These are phyloP conservation scores for Coenonympha glycerion DNA, from an alignment of 2,888 invertebrate genomes.

Conservation along the genomic window DNA sequence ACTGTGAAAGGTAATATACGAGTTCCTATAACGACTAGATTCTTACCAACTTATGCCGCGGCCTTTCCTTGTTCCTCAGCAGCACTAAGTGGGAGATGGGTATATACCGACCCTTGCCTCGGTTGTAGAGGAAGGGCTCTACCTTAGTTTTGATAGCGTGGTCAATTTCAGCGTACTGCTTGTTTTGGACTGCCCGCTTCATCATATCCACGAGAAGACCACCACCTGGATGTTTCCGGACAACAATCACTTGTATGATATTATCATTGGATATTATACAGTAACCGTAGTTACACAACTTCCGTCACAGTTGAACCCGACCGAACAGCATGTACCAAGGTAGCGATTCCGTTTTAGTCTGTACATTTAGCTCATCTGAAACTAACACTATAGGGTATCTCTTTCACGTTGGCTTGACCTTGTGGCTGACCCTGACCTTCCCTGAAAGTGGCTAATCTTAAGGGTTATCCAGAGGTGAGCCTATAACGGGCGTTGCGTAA, in stretches of 20 bases:
- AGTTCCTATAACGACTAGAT: neutral
- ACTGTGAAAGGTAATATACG: too few species aligned
- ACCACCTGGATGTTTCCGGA: slow-evolving; percentile 76
- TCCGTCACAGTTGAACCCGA: too few species aligned
- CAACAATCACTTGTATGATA: neutral
- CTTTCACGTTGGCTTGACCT: too few species aligned
- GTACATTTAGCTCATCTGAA: too few species aligned
- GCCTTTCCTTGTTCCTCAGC: slow-evolving; percentile 88
- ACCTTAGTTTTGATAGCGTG: slow-evolving; percentile 94
- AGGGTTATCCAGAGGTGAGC: too few species aligned
- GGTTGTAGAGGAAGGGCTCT: slow-evolving; percentile 94
- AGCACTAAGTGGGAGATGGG: slow-evolving; percentile 92
- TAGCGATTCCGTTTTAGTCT: too few species aligned
- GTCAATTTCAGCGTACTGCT: slow-evolving; percentile 93
- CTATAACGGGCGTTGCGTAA: too few species aligned
- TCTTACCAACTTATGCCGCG: slow-evolving; percentile 84
- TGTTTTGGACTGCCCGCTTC: slow-evolving; percentile 92
- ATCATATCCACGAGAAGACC: slow-evolving; percentile 95
- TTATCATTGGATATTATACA: neutral
- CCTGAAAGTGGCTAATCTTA: too few species aligned
- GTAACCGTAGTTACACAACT: too few species aligned
- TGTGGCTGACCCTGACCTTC: too few species aligned
- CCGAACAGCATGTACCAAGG: too few species aligned
- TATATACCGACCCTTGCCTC: slow-evolving; percentile 92
- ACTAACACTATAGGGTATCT: too few species aligned